Evolutionary conservation across 2,113 vertebrate genomes (phyloP).

Genomic region (Boleophthalmus pectinirostris): DNA sequence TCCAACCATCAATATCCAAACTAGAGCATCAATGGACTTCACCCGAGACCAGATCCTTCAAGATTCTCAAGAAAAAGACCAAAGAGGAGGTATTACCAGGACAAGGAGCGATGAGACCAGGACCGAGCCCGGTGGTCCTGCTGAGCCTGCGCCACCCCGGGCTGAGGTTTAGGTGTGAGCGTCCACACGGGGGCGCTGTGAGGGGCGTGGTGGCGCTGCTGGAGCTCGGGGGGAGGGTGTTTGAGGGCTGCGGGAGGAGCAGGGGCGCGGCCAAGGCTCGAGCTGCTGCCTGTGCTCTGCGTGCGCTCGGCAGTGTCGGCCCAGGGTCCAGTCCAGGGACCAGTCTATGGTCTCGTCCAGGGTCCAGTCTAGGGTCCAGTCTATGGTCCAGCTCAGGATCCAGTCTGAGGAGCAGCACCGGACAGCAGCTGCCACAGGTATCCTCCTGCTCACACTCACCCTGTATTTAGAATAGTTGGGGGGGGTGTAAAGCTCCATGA

Average conservation of each 20-base stretch:
- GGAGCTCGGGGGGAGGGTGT: conserved; percentile 85
- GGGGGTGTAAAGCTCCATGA: too few relatives aligned
- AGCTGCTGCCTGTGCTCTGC: conserved; percentile 86
- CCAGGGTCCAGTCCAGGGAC: conserved; percentile 12
- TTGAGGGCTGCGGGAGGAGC: conserved; percentile 90
- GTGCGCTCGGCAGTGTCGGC: conserved; percentile 82
- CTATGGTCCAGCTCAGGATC: conserved; percentile 20
- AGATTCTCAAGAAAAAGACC: conserved; percentile 63
- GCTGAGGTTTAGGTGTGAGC: conserved; percentile 89
- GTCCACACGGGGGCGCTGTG: conserved; percentile 73
- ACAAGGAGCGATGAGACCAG: neutral
- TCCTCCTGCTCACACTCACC: too few relatives aligned
- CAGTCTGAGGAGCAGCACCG: too few relatives aligned
- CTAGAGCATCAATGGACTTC: conserved; percentile 81
- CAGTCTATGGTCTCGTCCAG: conserved; percentile 82
- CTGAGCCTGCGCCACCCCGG: conserved; percentile 87
- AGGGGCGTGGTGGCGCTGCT: conserved; percentile 87
- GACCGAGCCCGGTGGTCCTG: conserved; percentile 83
- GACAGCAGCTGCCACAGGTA: too few relatives aligned
- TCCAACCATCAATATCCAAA: neutral
- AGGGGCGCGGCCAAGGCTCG: conserved; percentile 90
- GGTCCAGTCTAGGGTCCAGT: conserved; percentile 5
- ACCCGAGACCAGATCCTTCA: conserved; percentile 85
- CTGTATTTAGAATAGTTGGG: too few relatives aligned
- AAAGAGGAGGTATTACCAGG: neutral